Base-by-base conservation (phyloP, 2,797 vertebrate genomes). In the Xenentodon cancila region DNA sequence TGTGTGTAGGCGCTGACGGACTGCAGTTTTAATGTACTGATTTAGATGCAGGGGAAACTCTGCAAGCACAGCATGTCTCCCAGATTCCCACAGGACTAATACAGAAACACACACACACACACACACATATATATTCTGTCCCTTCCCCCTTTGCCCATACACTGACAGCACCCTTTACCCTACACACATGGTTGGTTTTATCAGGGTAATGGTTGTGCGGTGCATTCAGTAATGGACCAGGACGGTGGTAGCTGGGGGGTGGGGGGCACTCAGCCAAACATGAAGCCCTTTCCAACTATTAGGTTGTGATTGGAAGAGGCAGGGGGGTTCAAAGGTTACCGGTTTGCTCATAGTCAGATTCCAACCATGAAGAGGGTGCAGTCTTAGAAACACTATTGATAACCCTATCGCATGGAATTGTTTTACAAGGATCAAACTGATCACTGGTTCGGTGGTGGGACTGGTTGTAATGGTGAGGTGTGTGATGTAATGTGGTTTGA, bases 111-210 rank as follows among this genome's bases (percentile, higher is more conserved):
- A 58, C 70, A 42, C 56, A 18, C 65, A 59, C 45, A 77, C 75
- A 51, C 71, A 55, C 71, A 47, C 57, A 20, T 65, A 65, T 27
- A 18, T 58, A 47, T 44, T 49, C 43, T n/a, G 45, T 21, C 80
- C 85, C 75, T 56, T 17, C 81, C 81, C 83, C 43, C 16, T 20
- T 1, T 17, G 0, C 52, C 64, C 73, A 25, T 55, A 74, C 48
- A 59, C 68, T 70, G 25, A 64, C 68, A 6, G 76, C 75, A 88
- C 71, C 77, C 80, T 81, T 85, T 86, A 78, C 83, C 82, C 81
- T 79, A 83, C 81, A 90, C 90, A 89, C 88, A 90, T 84, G 84
- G 87, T 82, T 83, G 70, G 83, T 82, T 88, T 87, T 83, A 88
- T 88, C 88, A 85, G 75, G 42, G 80, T 89, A 89, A 88, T 90